phyloP scores from a whole-genome alignment of 2,797 vertebrate genomes.

The Cryptoprocta ferox region DNA sequence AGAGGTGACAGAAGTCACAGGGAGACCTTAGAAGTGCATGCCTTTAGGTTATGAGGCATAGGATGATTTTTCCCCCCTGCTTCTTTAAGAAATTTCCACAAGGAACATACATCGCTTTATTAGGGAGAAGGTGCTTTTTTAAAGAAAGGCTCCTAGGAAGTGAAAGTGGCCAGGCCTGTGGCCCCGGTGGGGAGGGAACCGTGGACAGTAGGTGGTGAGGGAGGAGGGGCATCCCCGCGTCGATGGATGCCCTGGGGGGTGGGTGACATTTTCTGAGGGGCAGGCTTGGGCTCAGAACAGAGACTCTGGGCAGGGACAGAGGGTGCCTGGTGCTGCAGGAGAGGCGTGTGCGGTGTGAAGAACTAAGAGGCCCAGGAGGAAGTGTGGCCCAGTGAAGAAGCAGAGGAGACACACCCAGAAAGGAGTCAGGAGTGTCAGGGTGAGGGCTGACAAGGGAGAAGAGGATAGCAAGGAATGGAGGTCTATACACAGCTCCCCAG shows the following conservation, averaged over 20 bases:
- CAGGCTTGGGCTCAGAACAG: neutral
- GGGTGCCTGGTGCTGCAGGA: neutral
- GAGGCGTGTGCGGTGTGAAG: neutral
- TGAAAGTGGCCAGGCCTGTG: neutral
- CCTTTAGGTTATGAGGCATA: neutral
- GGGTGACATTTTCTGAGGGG: neutral
- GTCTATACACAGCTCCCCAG: neutral
- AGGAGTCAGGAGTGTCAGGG: neutral
- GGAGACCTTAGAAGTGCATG: neutral
- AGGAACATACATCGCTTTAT: neutral
- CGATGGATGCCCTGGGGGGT: neutral
- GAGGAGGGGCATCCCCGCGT: accelerated
- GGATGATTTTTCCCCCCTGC: neutral
- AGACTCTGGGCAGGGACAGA: slow-evolving; percentile 41
- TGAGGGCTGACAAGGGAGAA: too few species aligned
- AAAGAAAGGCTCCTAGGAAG: neutral
- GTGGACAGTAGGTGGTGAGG: neutral
- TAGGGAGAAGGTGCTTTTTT: neutral
- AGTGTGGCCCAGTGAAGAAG: neutral
- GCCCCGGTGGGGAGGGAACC: neutral
- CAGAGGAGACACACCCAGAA: neutral
- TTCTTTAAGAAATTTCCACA: neutral
- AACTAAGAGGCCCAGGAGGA: neutral
- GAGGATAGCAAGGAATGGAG: neutral
- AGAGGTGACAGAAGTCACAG: neutral